A percentile compares a stretch with the other conserved stretches of the same genome.
Evolutionary conservation across 2,888 invertebrate species (phyloP).

Genomic region (Dolichomitus sp.): DNA sequence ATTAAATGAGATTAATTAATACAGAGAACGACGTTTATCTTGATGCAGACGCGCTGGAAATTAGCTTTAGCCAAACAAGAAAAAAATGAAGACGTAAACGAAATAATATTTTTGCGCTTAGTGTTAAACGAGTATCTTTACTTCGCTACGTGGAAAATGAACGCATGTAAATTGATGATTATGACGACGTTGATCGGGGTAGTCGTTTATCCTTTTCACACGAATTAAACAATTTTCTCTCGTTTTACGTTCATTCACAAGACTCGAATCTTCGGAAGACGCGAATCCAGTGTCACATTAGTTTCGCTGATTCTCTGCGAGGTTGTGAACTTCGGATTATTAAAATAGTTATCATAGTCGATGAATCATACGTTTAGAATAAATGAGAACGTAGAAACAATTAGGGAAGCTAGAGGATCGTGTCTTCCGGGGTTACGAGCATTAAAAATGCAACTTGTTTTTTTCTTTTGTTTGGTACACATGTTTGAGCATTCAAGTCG

Average conservation of each 20-base stretch:
- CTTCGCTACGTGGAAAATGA: slow-evolving; percentile 61
- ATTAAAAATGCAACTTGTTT: slow-evolving; percentile 36
- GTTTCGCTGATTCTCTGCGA: slow-evolving; percentile 41
- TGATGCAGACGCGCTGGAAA: slow-evolving; percentile 48
- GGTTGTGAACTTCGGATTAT: slow-evolving; percentile 48
- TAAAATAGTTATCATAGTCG: slow-evolving; percentile 38
- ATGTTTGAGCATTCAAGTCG: slow-evolving; percentile 61
- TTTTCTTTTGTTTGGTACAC: slow-evolving; percentile 25
- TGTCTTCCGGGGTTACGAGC: slow-evolving; percentile 59
- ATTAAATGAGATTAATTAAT: slow-evolving; percentile 9
- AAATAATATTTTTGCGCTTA: slow-evolving; percentile 66
- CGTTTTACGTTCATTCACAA: slow-evolving; percentile 9
- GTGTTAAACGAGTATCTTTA: slow-evolving; percentile 63
- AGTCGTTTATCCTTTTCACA: slow-evolving; percentile 54
- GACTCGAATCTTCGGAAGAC: slow-evolving; percentile 54
- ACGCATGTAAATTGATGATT: slow-evolving; percentile 53
- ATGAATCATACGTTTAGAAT: slow-evolving; percentile 42
- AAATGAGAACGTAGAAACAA: slow-evolving; percentile 26
- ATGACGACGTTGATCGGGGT: slow-evolving; percentile 48
- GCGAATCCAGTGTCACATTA: slow-evolving; percentile 21
- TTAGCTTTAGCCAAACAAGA: slow-evolving; percentile 52
- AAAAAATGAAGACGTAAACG: slow-evolving; percentile 33
- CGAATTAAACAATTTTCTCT: slow-evolving; percentile 9
- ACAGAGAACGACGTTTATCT: slow-evolving; percentile 45
- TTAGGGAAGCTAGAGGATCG: slow-evolving; percentile 34